Evolutionary conservation across 2,113 vertebrate species (phyloP).

Genomic region (Probosciger aterrimus): DNA sequence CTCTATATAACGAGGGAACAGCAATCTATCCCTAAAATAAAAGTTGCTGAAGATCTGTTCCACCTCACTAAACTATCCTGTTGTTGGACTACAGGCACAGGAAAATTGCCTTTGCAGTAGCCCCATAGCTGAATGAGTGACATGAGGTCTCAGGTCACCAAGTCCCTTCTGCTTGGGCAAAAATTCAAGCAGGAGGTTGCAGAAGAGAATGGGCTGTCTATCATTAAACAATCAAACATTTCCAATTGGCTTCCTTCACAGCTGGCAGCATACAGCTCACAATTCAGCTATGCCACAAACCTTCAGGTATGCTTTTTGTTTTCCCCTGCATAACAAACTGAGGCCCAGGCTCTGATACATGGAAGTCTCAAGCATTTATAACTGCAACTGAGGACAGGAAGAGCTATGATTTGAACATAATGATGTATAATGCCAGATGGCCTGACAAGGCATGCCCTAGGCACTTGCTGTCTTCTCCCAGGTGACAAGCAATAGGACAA

Average conservation of each 20-base stretch:
- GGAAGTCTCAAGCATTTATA: background rate
- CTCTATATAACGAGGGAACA: background rate
- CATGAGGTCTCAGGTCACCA: background rate
- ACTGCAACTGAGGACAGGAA: background rate
- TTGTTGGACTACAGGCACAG: background rate
- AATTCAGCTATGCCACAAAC: background rate
- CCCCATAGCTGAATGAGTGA: background rate
- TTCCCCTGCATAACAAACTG: background rate
- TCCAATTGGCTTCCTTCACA: constrained; percentile 23
- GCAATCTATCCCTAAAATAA: background rate
- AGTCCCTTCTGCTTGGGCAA: constrained; percentile 6
- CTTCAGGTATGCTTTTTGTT: background rate
- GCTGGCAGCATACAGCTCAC: background rate
- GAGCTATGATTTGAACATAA: background rate
- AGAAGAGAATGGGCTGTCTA: constrained; percentile 25
- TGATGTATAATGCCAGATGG: background rate
- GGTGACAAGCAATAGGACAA: background rate
- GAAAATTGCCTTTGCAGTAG: background rate
- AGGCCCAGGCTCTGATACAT: background rate
- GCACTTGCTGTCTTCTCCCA: background rate
- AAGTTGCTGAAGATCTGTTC: background rate
- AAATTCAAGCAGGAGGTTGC: constrained; percentile 29
- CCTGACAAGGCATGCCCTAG: background rate
- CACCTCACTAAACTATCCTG: background rate
- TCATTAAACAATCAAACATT: constrained; percentile 31